Evolutionary conservation across 2,113 vertebrate species (phyloP), one percentile per base, ranked within the genome.

Genomic region (Grammomys surdaster): DNA sequence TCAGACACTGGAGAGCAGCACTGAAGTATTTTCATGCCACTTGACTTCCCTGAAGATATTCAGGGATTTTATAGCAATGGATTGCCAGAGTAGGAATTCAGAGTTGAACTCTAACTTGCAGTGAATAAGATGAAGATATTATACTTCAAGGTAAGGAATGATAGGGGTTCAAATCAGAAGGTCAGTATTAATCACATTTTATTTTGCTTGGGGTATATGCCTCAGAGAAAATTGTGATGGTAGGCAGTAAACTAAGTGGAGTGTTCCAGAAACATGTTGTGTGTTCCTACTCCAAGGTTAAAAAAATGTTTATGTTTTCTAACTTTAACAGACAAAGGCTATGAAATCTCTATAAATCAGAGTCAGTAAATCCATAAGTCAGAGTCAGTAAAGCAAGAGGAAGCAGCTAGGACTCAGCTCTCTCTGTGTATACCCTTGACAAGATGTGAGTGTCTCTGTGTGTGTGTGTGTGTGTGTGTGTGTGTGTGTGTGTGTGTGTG

Each of bases 41-140:
- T 95, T 95, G 94, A 95, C 92, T 96, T 76, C 84, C 75, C 63
- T 70, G 36, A 91, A 93, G 92, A 90, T 93, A 85, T 51, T 95
- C 91, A 60, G 56, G 80, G 9, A 54, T 36, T 56, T 76, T 56
- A 90, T 75, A 88, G 58, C 33, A 69, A 12, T 2, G 7, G 51
- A 81, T 13, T 76, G 51, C 65, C 33, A 63, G 73, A 48, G 17
- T 13, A 40, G 63, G 89, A 92, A 88, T 70, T 84, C 48, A 69
- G 7, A 14, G 16, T 20, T 88, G 88, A 88, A n/a, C 63, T 85
- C 56, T 17, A 33, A 75, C 67, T 80, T 24, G 70, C 65, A 70
- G 56, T 65, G 51, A 93, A 48, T 22, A 51, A 95, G n/a, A 75
- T 58, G 9, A 91, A 6, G 46, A 78, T 26, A 16, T 56, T 51